Evolutionary conservation across 92 coral and sea anemone genomes (phyloP), one percentile per base, ranked within the genome.

Genomic region (Scolanthus callimorphus): DNA sequence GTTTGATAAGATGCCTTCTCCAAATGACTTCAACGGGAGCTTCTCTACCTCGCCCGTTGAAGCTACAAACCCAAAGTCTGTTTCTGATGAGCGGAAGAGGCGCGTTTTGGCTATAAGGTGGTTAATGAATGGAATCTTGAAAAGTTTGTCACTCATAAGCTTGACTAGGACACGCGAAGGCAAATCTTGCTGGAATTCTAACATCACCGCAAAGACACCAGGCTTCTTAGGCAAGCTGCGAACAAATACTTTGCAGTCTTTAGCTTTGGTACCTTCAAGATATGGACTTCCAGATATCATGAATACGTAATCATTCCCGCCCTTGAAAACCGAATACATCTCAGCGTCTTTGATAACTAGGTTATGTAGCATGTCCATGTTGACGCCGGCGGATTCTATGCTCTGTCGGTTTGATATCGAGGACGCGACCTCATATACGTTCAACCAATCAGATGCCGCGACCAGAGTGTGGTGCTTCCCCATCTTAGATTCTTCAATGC

Each of bases 61-160:
- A 13, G 99, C 99, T 29, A 85, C 99, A 38, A 94, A 94, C 38
- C 99, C 99, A 37, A 94, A 94, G 55, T 85, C 70, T 11, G 90
- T 86, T 43, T 78, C 63, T 17, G 82, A 44, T 47, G 86, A 70
- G 60, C 91, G 91, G 34, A 94, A 86, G 11, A 89, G 65, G 22
- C 89, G 71, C 3, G 91, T 94, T 59, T 89, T 66, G 0, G 76
- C 85, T n/a, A 94, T 71, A 34, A 94, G 75, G 27, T 94, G 84
- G 57, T 85, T 89, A 19, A 94, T 84, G 38, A 89, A 94, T 0
- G 99, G 99, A 31, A 94, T 74, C 46, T 84, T 70, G 27, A 90
- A 84, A 49, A 91, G 60, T 29, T 84, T 83, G 38, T 89, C 95
- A 51, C 84, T 86, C 60, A 94, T 80, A 0, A 89, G 79, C 57